These are phyloP conservation scores for Takifugu ocellatus DNA, from an alignment of 2,797 vertebrate genomes.

Conservation along the genomic window DNA sequence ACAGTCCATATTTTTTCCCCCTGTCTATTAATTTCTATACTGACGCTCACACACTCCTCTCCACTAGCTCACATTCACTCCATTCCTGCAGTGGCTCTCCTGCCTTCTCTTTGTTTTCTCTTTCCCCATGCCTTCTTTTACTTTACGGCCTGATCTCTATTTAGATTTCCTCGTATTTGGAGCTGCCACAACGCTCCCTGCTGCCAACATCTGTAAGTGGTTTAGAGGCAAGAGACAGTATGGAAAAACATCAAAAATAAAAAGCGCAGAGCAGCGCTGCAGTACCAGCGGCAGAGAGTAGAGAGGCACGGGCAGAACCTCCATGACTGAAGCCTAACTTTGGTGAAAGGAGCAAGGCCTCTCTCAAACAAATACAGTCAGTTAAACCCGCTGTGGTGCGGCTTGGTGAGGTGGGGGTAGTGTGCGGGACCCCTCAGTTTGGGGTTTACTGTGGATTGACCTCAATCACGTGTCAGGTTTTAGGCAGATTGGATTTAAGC, in stretches of 20 bases:
- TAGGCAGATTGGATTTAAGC: slow-evolving; percentile 74
- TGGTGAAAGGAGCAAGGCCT: slow-evolving; percentile 15
- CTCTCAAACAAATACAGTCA: no score
- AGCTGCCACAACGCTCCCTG: slow-evolving; percentile 71
- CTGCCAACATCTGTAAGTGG: slow-evolving; percentile 80
- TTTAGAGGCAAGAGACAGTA: slow-evolving; percentile 73
- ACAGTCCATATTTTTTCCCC: slow-evolving; percentile 15
- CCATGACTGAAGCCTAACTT: slow-evolving; percentile 17
- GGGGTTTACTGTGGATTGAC: slow-evolving; percentile 67
- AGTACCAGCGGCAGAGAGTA: slow-evolving; percentile 47
- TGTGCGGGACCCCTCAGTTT: slow-evolving; percentile 51
- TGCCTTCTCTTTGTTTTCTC: slow-evolving; percentile 37
- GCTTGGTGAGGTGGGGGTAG: slow-evolving; percentile 12
- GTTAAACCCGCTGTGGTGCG: slow-evolving; percentile 19
- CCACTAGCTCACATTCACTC: slow-evolving; percentile 28
- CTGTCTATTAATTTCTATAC: slow-evolving; percentile 24
- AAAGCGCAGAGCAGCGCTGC: slow-evolving; percentile 43
- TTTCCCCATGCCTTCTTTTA: slow-evolving; percentile 53
- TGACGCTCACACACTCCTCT: slow-evolving; percentile 36
- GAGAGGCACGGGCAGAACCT: slow-evolving; percentile 38
- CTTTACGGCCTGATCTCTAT: slow-evolving; percentile 73
- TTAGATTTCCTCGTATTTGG: slow-evolving; percentile 75
- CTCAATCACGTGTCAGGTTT: slow-evolving; percentile 73
- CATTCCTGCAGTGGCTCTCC: slow-evolving; percentile 43
- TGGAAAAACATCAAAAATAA: slow-evolving; percentile 68